These are phyloP conservation scores for Brachyptera putata DNA, from an alignment of 2,888 invertebrate genomes.

Conservation along the genomic window DNA sequence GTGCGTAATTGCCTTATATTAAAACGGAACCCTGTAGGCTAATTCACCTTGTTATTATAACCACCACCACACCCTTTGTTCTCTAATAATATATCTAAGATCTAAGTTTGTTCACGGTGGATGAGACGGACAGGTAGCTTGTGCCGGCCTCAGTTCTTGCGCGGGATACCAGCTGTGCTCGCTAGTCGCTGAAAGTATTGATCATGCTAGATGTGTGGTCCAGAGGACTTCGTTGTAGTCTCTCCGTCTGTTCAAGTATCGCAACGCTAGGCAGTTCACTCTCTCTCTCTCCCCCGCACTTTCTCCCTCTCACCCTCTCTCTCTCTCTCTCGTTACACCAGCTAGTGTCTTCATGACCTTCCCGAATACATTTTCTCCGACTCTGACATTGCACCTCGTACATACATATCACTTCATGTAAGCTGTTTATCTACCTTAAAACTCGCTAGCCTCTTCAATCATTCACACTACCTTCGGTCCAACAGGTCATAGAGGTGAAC, in stretches of 20 bases:
- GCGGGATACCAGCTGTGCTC: constrained; percentile 9
- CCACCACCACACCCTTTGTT: too few relatives aligned
- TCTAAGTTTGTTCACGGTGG: too few relatives aligned
- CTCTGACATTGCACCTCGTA: constrained; percentile 9
- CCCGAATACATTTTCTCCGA: background rate
- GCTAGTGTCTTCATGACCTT: background rate
- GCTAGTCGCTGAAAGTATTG: constrained; percentile 20
- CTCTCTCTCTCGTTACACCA: constrained; percentile 1
- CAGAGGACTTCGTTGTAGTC: background rate
- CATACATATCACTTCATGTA: background rate
- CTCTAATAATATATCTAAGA: too few relatives aligned
- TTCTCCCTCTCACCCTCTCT: constrained; percentile 12
- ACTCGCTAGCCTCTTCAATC: too few relatives aligned
- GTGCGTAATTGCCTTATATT: too few relatives aligned
- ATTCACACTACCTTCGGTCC: too few relatives aligned
- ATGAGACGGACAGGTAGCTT: constrained; percentile 16
- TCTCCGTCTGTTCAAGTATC: background rate
- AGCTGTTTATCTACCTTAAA: too few relatives aligned
- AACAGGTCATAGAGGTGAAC: too few relatives aligned
- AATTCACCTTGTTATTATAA: too few relatives aligned
- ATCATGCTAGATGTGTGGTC: background rate
- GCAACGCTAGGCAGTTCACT: background rate
- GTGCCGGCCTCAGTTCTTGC: background rate
- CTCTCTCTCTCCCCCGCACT: constrained; percentile 23
- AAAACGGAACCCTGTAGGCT: too few relatives aligned